phyloP scores from a whole-genome alignment of 1,140 invertebrate species.

The Drosophila orosa region DNA sequence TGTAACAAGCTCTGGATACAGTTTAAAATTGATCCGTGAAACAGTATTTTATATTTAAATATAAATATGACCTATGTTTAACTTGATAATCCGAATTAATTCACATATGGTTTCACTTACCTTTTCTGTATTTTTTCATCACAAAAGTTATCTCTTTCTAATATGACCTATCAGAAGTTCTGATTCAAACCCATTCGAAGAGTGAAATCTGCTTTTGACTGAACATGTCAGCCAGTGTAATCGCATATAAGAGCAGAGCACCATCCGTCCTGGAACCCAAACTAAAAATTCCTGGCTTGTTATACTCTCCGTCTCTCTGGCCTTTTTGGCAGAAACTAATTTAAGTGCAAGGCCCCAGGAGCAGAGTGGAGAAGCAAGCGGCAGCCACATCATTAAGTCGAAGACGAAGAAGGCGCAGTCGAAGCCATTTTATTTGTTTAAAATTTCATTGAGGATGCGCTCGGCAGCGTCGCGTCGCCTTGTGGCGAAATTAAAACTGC shows the following conservation, averaged over 20 bases:
- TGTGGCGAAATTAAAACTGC: conserved; percentile 75
- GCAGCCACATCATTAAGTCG: conserved; percentile 72
- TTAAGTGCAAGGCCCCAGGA: conserved; percentile 40
- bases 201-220: not conserved
- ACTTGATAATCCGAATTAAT: not conserved
- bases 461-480: conserved; percentile 30
- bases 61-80: not conserved
- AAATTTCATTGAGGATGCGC: conserved; percentile 69
- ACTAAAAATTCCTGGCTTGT: conserved; percentile 24
- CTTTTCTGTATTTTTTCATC: not conserved
- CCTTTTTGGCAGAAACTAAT: conserved; percentile 54
- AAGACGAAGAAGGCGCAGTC: conserved; percentile 24
- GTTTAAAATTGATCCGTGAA: not conserved
- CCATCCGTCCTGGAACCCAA: not conserved
- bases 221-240: conserved; percentile 10
- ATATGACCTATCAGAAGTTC: not conserved
- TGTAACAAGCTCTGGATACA: not conserved
- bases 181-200: not conserved
- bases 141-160: not conserved
- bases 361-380: conserved; percentile 2
- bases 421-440: conserved; percentile 70
- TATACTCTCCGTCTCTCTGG: conserved; percentile 6
- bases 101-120: not conserved
- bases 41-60: not conserved
- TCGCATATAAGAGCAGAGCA: conserved; percentile 3